Evolutionary conservation across 2,888 invertebrate genomes (phyloP), one percentile per base, ranked within the genome.

Genomic region (Monochamus alternatus): DNA sequence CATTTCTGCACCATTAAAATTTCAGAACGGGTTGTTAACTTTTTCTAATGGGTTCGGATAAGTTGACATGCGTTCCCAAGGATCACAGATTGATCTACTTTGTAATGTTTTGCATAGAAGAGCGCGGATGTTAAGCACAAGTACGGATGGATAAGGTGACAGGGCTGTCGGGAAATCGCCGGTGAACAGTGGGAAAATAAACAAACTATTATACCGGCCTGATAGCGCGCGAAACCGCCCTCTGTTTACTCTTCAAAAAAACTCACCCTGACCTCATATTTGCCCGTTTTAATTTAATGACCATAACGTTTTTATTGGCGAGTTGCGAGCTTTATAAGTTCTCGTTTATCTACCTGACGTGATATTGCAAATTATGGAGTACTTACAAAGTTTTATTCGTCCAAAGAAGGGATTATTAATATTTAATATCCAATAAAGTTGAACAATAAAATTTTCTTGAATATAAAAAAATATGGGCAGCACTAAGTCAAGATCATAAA

Each of bases 71-170:
- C 85, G 86, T 87, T 87, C 84, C 84, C 84, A 84, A 85, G 83
- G 85, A 87, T 87, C 87, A 87, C 87, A 87, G 88, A 88, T 88
- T 88, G 88, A 88, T 89, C 88, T 87, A 88, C 88, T 88, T 88
- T 87, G 86, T 86, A 87, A 87, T 87, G 88, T 88, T 88, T 89
- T 88, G 88, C 89, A 88, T 88, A 87, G 87, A 87, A 85, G 86
- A 86, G 84, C 82, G 82, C 81, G 83, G 83, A 85, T 82, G 85
- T 84, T 79, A 83, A 83, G 80, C 82, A 81, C 70, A 82, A 81
- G 85, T 84, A 85, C 85, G 85, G 87, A 87, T 88, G 87, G 87
- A 87, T 86, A 86, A 87, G 87, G 88, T 88, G 88, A 88, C 88
- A 88, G 87, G 86, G 84, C 85, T 86, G 86, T 86, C 86, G 85